Conservation (phyloP, 2,797 vertebrate species). For the Smutsia temminckii region DNA sequence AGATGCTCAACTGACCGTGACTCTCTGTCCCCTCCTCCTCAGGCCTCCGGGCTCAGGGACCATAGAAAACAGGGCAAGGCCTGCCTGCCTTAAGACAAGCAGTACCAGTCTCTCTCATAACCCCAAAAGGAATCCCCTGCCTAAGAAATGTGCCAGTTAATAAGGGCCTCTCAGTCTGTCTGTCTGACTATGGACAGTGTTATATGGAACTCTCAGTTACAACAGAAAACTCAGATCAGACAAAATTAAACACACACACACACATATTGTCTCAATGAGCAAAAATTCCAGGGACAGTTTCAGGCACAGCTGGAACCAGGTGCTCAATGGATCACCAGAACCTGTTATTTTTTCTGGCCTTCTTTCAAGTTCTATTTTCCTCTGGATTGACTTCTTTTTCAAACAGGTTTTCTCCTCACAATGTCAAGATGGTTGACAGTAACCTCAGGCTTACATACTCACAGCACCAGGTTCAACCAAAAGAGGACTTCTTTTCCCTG, state of each 20-base stretch:
- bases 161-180: background rate
- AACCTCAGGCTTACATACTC: background rate
- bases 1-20: constrained; percentile 44
- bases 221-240: background rate
- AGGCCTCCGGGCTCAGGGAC: accelerated
- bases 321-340: background rate
- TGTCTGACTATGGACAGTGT: too few relatives aligned
- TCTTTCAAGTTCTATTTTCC: background rate
- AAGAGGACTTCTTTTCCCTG: background rate
- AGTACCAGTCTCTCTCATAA: background rate
- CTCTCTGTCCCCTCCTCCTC: background rate
- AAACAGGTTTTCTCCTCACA: background rate
- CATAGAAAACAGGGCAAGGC: background rate
- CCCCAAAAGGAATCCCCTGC: background rate
- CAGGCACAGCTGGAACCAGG: constrained; percentile 7
- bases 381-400: background rate
- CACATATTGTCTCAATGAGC: background rate
- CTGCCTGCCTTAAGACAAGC: background rate
- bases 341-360: background rate
- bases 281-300: background rate
- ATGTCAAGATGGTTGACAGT: background rate
- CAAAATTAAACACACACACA: background rate
- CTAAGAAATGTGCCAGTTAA: background rate
- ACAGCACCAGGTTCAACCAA: background rate
- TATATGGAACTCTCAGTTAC: background rate